These are phyloP conservation scores for Sus scrofa DNA, from an alignment of 2,113 vertebrate genomes.

Conservation along the genomic window DNA sequence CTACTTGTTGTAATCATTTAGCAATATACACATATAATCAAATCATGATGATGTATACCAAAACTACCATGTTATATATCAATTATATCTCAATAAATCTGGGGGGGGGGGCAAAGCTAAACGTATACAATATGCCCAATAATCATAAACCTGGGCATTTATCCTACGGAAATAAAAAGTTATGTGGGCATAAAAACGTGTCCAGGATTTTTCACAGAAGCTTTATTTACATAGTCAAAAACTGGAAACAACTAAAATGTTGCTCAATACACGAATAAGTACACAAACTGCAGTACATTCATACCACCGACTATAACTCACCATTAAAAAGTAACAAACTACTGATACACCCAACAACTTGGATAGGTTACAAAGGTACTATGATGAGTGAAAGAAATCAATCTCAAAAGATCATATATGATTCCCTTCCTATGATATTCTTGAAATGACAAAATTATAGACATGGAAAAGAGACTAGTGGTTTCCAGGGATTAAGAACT, in stretches of 20 bases:
- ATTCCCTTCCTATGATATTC: background rate
- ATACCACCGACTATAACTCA: background rate
- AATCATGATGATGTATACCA: background rate
- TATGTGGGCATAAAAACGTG: background rate
- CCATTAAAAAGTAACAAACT: background rate
- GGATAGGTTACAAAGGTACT: background rate
- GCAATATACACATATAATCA: background rate
- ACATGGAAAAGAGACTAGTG: background rate
- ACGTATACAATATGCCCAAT: background rate
- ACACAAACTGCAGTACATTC: background rate
- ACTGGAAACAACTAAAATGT: background rate
- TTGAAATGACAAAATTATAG: background rate
- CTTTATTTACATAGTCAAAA: background rate
- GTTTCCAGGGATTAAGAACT: background rate
- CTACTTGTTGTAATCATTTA: background rate
- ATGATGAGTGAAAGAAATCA: background rate
- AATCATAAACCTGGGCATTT: background rate
- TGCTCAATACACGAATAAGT: background rate
- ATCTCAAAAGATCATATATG: background rate
- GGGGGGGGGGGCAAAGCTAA: background rate
- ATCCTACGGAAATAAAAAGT: background rate
- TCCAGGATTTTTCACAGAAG: background rate
- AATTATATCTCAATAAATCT: background rate
- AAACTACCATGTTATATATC: background rate
- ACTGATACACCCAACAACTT: background rate